Percentiles rank a stretch among this genome's conserved stretches.
These are phyloP conservation scores for Serilophus lunatus DNA, from an alignment of 2,113 vertebrate genomes.

Conservation along the genomic window DNA sequence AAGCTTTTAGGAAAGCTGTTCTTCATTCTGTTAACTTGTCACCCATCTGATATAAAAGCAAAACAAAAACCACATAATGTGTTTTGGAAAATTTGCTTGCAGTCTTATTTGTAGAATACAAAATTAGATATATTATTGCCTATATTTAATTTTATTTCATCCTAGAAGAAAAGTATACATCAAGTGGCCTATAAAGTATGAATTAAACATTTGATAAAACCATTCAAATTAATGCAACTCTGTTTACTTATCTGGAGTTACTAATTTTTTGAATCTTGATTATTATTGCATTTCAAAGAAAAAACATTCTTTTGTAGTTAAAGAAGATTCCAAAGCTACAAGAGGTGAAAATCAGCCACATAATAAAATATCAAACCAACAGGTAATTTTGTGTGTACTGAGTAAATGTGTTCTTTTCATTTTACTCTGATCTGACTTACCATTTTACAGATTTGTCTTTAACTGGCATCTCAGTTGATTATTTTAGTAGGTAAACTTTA, in stretches of 20 bases:
- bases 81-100: not conserved
- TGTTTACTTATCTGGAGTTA: not conserved
- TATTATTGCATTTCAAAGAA: not conserved
- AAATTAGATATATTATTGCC: not conserved
- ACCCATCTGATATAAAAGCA: not conserved
- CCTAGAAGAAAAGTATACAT: not conserved
- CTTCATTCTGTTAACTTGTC: not conserved
- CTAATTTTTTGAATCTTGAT: not conserved
- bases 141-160: not conserved
- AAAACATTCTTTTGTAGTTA: constrained; percentile 62
- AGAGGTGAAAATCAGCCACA: constrained; percentile 69
- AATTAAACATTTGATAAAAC: not conserved
- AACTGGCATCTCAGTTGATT: not conserved
- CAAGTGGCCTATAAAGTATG: not conserved
- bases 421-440: not conserved
- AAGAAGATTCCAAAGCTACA: constrained; percentile 74
- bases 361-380: constrained; percentile 67
- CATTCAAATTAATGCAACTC: not conserved
- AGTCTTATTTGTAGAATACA: not conserved
- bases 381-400: constrained; percentile 61
- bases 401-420: not conserved
- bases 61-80: not conserved
- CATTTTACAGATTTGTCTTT: not conserved
- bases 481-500: not conserved
- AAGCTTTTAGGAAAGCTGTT: not conserved